Base-by-base conservation (phyloP, 1,140 invertebrate genomes). In the Platyscapa corneri region DNA sequence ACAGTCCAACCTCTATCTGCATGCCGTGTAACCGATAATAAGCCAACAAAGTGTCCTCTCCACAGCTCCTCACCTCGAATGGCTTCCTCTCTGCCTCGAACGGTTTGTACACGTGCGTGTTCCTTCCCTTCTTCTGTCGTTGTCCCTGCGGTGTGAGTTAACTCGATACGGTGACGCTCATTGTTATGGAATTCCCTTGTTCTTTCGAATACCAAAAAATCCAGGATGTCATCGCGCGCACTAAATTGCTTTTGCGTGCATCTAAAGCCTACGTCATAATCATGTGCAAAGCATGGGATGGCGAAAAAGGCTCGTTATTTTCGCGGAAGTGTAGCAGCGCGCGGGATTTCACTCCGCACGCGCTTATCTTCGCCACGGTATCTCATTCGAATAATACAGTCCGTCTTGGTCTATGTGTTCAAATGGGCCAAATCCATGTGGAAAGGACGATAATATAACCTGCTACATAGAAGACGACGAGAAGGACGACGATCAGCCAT, bases 21-120 rank as follows among this genome's bases (percentile, higher is more conserved):
- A 86, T 87, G 87, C 75, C 90, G 84, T 92, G 91, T 92, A 91
- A 89, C 89, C 89, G 91, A 92, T 92, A 92, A 91, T 92, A 89
- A 89, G 82, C 76, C 87, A 84, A 91, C 90, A 92, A 92, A 92
- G 90, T 92, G 89, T 88, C 86, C 30, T 46, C 82, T 5, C n/a
- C 86, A 84, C 78, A 75, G 42, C 60, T 49, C 88, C 86, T 89
- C 87, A 86, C 87, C 34, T 64, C 77, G 56, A 64, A 72, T 32
- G 30, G 37, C 27, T 74, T 42, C 70, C 37, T 42, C 27, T 8
- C 12, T n/a, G 70, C 37, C 5, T n/a, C 70, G 37, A n/a, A 42
- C 37, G 39, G 6, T 34, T 16, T 39, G 67, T 72, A n/a, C 37
- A 42, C 0, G 70, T n/a, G 7, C 37, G 37, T 42, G 67, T 72